Conservation (phyloP, 2,888 invertebrate species). For the Tenodera sinensis region DNA sequence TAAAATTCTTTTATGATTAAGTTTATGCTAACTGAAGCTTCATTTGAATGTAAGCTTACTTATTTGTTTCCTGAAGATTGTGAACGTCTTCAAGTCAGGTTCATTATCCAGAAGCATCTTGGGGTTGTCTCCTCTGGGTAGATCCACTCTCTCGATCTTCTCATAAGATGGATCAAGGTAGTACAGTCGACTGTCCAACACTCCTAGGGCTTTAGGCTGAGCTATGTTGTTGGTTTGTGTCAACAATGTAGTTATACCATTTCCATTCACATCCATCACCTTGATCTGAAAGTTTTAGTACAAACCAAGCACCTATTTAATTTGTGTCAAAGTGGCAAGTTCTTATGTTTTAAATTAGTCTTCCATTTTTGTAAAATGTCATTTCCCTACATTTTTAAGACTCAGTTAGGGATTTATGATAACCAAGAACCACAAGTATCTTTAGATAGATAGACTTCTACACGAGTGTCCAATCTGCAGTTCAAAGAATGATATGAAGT, state of each 20-base stretch:
- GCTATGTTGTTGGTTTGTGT: slow-evolving; percentile 67
- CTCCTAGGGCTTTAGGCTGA: slow-evolving; percentile 75
- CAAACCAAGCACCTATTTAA: no score
- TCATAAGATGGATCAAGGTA: slow-evolving; percentile 87
- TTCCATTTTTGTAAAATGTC: no score
- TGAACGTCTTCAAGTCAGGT: slow-evolving; percentile 80
- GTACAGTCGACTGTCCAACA: slow-evolving; percentile 77
- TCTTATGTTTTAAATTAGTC: no score
- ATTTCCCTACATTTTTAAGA: no score
- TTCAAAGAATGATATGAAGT: no score
- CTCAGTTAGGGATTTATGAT: no score
- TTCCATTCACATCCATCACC: slow-evolving; percentile 70
- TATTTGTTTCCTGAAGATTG: slow-evolving; percentile 81
- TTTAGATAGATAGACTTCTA: no score
- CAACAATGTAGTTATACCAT: slow-evolving; percentile 63
- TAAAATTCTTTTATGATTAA: no score
- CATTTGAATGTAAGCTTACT: slow-evolving; percentile 38
- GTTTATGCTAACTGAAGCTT: no score
- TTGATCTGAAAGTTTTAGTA: slow-evolving; percentile 38
- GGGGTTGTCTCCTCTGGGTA: slow-evolving; percentile 75
- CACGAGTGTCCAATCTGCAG: no score
- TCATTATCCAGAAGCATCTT: slow-evolving; percentile 79
- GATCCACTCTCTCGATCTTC: slow-evolving; percentile 78
- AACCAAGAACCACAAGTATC: no score
- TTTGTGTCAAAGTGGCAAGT: no score